These are phyloP conservation scores for Ochlodes sylvanus DNA, from an alignment of 2,888 invertebrate species.

Conservation along the genomic window DNA sequence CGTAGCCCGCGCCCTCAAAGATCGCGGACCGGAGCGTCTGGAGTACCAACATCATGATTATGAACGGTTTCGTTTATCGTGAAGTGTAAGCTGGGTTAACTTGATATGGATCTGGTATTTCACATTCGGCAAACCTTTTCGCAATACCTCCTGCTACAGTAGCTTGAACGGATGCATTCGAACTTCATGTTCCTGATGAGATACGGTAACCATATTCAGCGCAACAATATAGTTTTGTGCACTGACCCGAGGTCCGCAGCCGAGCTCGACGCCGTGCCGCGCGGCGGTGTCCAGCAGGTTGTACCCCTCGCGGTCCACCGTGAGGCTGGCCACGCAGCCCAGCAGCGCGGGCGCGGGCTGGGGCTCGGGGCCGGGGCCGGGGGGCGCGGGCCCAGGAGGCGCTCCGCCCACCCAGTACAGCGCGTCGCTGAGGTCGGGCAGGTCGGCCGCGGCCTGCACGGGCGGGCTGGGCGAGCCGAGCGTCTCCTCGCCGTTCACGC, in stretches of 20 bases:
- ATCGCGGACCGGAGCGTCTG: constrained; percentile 89
- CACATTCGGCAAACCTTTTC: too few relatives aligned
- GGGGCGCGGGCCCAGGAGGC: constrained; percentile 90
- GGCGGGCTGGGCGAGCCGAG: constrained; percentile 88
- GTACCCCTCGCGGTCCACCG: constrained; percentile 89
- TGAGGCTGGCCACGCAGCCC: constrained; percentile 93
- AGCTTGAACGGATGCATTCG: too few relatives aligned
- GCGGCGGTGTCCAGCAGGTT: constrained; percentile 89
- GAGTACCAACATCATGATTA: constrained; percentile 3
- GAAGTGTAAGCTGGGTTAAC: too few relatives aligned
- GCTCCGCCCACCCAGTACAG: constrained; percentile 94
- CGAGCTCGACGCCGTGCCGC: constrained; percentile 89
- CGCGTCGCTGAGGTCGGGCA: constrained; percentile 88
- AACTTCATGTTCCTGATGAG: too few relatives aligned
- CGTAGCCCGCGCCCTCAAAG: constrained; percentile 91
- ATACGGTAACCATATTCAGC: too few relatives aligned
- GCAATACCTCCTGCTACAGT: too few relatives aligned
- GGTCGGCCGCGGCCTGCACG: constrained; percentile 79
- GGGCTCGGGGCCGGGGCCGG: constrained; percentile 75
- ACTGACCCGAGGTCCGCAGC: constrained; percentile 88
- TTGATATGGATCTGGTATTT: too few relatives aligned
- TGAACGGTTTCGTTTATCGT: too few relatives aligned
- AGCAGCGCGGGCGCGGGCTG: constrained; percentile 83
- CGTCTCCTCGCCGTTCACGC: constrained; percentile 89
- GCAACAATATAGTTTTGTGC: too few relatives aligned